A percentile compares a stretch with the other conserved stretches of the same genome.
These are phyloP conservation scores for Lathamus discolor DNA, from an alignment of 2,113 vertebrate species.

Conservation along the genomic window DNA sequence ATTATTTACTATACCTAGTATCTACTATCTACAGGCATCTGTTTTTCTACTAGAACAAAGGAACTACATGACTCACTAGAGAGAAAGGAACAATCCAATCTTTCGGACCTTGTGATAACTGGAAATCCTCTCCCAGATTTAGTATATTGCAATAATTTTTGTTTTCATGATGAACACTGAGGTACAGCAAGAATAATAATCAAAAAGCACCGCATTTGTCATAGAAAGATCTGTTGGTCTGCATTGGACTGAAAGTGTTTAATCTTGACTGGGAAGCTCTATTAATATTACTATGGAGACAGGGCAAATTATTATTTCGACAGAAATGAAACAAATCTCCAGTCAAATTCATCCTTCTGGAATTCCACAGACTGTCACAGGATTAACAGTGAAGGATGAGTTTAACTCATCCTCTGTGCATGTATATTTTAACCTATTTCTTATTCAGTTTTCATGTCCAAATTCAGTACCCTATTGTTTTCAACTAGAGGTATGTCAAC, in stretches of 20 bases:
- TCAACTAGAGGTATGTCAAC: background rate
- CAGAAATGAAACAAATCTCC: slow-evolving; percentile 39
- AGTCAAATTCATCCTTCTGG: slow-evolving; percentile 19
- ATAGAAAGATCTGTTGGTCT: slow-evolving; percentile 68
- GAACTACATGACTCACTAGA: slow-evolving; percentile 69
- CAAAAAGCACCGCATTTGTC: slow-evolving; percentile 73
- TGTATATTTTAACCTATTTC: background rate
- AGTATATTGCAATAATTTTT: slow-evolving; percentile 64
- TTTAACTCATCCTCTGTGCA: background rate
- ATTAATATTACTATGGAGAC: background rate
- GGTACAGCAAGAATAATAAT: slow-evolving; percentile 67
- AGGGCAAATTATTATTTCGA: background rate
- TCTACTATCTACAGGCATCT: slow-evolving; percentile 71
- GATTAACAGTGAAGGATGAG: background rate
- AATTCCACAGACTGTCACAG: background rate
- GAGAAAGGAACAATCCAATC: slow-evolving; percentile 70
- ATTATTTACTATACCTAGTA: slow-evolving; percentile 70
- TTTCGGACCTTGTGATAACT: slow-evolving; percentile 61
- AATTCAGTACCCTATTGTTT: background rate
- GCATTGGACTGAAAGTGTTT: slow-evolving; percentile 70
- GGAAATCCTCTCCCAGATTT: slow-evolving; percentile 60
- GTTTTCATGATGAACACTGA: slow-evolving; percentile 63
- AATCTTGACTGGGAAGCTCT: slow-evolving; percentile 74
- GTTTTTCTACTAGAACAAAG: slow-evolving; percentile 69
- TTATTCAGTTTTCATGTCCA: background rate